Conservation (phyloP, 2,113 vertebrate species). For the Aspidoscelis tigris region DNA sequence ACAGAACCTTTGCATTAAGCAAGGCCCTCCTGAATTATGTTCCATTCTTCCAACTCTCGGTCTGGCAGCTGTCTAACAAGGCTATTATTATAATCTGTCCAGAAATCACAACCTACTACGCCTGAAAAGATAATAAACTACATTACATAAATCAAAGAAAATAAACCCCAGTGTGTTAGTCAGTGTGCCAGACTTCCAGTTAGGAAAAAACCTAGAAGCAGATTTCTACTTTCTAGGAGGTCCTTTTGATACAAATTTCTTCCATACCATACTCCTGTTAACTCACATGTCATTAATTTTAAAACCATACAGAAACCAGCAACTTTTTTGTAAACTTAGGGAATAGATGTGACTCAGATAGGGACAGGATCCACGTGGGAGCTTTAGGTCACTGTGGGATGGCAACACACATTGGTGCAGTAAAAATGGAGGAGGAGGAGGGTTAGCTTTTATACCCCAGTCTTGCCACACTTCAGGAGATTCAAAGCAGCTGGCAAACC, state of each 20-base stretch:
- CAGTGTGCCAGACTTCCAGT: background rate
- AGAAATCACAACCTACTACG: background rate
- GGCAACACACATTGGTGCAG: no score
- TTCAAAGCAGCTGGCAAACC: no score
- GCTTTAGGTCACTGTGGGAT: no score
- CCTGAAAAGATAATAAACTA: conserved; percentile 7
- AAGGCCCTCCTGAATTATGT: no score
- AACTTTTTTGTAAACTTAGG: background rate
- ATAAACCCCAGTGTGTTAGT: background rate
- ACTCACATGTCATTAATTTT: background rate
- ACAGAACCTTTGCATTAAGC: no score
- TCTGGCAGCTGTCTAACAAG: background rate
- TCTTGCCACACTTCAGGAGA: no score
- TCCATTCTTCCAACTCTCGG: background rate
- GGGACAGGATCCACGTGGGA: no score
- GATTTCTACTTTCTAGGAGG: background rate
- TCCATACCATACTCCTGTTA: background rate
- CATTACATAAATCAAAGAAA: background rate
- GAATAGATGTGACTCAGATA: no score
- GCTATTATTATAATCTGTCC: background rate
- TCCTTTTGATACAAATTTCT: background rate
- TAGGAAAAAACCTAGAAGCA: background rate
- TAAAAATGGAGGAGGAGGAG: no score
- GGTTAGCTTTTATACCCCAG: no score
- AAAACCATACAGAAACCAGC: background rate